Evolutionary conservation across 2,113 vertebrate species (phyloP).

Genomic region (Phoenicopterus ruber): DNA sequence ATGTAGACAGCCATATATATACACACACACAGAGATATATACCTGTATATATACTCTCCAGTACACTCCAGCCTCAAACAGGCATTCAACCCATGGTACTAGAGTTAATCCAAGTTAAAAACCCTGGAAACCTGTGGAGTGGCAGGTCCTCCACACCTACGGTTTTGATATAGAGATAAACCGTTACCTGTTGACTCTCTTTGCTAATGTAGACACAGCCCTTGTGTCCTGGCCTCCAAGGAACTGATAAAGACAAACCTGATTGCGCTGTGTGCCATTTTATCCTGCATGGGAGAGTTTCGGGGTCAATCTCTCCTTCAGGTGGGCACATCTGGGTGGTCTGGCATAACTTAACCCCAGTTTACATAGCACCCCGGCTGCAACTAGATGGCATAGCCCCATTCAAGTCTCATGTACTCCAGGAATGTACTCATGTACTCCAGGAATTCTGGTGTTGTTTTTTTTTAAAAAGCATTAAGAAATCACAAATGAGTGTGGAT

Average conservation of each 20-base stretch:
- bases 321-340: not conserved
- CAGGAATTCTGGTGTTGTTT: not conserved
- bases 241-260: not conserved
- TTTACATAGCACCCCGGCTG: not conserved
- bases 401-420: not conserved
- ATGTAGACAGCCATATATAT: not conserved
- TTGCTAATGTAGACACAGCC: not conserved
- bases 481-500: not conserved
- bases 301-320: not conserved
- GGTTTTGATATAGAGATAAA: not conserved
- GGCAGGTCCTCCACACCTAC: not conserved
- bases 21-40: not conserved
- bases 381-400: not conserved
- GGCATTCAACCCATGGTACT: not conserved
- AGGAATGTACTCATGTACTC: not conserved
- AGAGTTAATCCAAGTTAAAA: not conserved
- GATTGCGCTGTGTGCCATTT: not conserved
- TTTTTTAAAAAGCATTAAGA: not conserved
- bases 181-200: not conserved
- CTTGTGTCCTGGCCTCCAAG: not conserved
- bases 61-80: not conserved
- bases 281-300: not conserved
- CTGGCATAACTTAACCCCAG: not conserved
- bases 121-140: not conserved
- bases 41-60: not conserved